Evolutionary conservation across 2,888 invertebrate species (phyloP).

Genomic region (Pristionchus japonicus): DNA sequence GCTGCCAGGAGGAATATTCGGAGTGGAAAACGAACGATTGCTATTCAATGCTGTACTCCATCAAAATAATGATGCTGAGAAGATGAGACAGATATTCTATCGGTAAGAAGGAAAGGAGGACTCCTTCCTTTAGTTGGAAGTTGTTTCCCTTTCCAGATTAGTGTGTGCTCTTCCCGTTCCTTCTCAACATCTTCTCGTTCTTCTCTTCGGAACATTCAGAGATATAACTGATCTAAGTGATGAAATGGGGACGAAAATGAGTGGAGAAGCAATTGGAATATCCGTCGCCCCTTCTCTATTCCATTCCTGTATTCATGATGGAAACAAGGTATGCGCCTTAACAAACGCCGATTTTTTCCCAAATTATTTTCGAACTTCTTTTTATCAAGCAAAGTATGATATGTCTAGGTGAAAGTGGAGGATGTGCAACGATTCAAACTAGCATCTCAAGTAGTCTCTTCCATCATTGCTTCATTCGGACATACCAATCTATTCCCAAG

Average conservation of each 20-base stretch:
- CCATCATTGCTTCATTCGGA: conserved; percentile 92
- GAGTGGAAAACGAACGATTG: conserved; percentile 89
- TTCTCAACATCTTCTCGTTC: conserved; percentile 92
- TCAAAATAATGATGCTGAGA: conserved; percentile 82
- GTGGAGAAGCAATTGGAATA: conserved; percentile 93
- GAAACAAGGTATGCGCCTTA: conserved; percentile 80
- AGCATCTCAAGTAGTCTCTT: conserved; percentile 95
- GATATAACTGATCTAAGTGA: conserved; percentile 93
- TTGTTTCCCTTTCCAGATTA: conserved; percentile 81
- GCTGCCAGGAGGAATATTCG: conserved; percentile 96
- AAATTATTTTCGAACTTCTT: background rate
- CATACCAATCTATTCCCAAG: conserved; percentile 92
- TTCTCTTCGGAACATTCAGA: conserved; percentile 96
- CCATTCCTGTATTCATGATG: conserved; percentile 94
- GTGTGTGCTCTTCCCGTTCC: conserved; percentile 87
- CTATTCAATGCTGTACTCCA: conserved; percentile 90
- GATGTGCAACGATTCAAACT: conserved; percentile 91
- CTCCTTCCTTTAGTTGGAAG: background rate
- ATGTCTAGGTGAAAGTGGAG: conserved; percentile 89
- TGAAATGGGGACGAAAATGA: conserved; percentile 90
- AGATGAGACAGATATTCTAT: conserved; percentile 92
- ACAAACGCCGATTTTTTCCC: conserved; percentile 27
- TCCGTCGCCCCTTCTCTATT: conserved; percentile 96
- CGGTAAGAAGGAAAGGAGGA: too few species aligned
- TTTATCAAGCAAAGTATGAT: background rate